Base-by-base conservation (phyloP, 2,797 vertebrate species). In the Danio tinwini region DNA sequence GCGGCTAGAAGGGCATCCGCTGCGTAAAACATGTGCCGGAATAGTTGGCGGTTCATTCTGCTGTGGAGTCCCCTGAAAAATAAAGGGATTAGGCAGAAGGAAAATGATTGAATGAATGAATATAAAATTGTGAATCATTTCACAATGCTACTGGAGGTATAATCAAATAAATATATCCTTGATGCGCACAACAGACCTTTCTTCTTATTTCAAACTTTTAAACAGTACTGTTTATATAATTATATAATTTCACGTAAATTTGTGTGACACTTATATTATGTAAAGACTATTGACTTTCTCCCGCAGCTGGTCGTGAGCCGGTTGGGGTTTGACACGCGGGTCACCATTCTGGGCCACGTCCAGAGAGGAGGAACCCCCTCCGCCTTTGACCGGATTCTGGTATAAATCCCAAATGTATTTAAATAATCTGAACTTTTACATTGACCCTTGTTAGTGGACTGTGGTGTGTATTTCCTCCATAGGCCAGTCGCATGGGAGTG, bases 401-500 rank as follows among this genome's bases (percentile, higher is more conserved):
- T 80, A 82, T 12, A 44, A 58, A 29, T 63, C 13, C 13, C 17
- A 19, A 61, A 14, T 56, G 16, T 17, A 12, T n/a, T 6, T 69
- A 1, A 50, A 37, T 69, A 9, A 17, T 11, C 14, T 37, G 9
- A 2, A 69, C 16, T 58, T 29, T 39, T 29, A 53, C 5, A 44
- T 40, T 63, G 0, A 44, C 11, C 61, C 11, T 12, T n/a, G 11
- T 40, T 71, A 42, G 17, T 3, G 62, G 7, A 55, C 19, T 9
- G 2, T 72, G 56, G n/a, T 19, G 56, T 59, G 56, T 52, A 39
- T 8, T 40, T 39, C 55, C 39, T 69, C 13, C 55, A 2, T 86
- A 98, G 97, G 96, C 93, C 58, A 98, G 97, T 90, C 92, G 97
- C 82, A 98, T 98, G 97, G 97, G 97, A 0, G 95, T 97, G 16